Base-by-base conservation (phyloP, 2,888 invertebrate species). In the Monochamus alternatus region DNA sequence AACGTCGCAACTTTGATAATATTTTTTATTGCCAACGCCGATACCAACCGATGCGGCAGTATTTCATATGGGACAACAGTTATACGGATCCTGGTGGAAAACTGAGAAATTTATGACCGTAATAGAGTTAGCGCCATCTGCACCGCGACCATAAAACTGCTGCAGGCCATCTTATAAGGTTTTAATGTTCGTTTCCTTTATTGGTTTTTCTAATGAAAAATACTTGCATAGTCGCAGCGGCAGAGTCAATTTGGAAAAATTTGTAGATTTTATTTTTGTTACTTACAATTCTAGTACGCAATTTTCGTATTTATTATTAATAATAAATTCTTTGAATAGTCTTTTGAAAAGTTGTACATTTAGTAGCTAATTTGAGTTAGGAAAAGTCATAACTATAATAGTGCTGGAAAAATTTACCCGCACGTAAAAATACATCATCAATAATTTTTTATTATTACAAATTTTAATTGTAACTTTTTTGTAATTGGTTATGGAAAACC, bases 51-150 rank as follows among this genome's bases (percentile, higher is more conserved):
- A 80, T 78, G 77, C 71, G 68, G 73, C 76, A 75, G 78, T 83
- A 83, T 78, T 81, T 83, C 82, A 82, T 76, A 74, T 77, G 80
- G 82, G 81, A 82, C 81, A 83, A 82, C 84, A 83, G 84, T 84
- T 83, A 83, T 83, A 82, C 81, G 83, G 81, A 85, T 85, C 79
- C 84, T 81, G 84, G 85, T 84, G 82, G 84, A 85, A 85, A 85
- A 81, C 83, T 82, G 84, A 83, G 77, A 82, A 83, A 86, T 86
- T 86, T 86, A 86, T 80, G 85, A 86, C 85, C 85, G 86, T 86
- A 86, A 86, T 86, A 84, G 86, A 85, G 82, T 78, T 79, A 80
- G 80, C 86, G 84, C 84, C 85, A 86, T 85, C 85, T 86, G 86
- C 75, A 78, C 77, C 38, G 47, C 74, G 67, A 74, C 78, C 68